Evolutionary conservation across 2,113 vertebrate genomes (phyloP).

Genomic region (Chloropsis cyanopogon): DNA sequence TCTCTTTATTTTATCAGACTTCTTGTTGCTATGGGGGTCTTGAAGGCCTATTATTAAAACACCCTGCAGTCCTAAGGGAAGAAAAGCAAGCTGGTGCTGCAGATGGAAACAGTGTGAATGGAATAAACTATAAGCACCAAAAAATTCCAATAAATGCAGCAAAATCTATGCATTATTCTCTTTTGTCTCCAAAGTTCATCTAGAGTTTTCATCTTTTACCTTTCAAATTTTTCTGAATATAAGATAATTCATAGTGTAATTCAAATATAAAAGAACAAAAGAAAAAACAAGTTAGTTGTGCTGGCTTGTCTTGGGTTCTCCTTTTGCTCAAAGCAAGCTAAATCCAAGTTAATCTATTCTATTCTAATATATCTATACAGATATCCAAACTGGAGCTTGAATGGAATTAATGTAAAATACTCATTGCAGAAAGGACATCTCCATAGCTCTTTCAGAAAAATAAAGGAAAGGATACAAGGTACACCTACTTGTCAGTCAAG

Average conservation of each 20-base stretch:
- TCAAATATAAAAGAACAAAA: neutral
- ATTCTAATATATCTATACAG: neutral
- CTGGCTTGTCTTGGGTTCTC: neutral
- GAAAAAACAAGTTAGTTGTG: neutral
- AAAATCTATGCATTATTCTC: neutral
- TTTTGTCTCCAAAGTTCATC: neutral
- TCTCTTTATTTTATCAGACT: constrained; percentile 55
- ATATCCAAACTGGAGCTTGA: neutral
- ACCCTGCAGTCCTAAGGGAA: constrained; percentile 64
- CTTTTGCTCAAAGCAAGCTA: neutral
- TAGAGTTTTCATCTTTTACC: neutral
- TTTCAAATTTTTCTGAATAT: neutral
- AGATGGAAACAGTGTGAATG: constrained; percentile 59
- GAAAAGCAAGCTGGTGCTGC: constrained; percentile 67
- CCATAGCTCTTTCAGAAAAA: neutral
- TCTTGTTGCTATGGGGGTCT: constrained; percentile 47
- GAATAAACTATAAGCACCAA: constrained; percentile 27
- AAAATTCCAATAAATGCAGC: neutral
- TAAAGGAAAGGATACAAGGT: neutral
- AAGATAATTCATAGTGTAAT: neutral
- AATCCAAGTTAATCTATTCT: neutral
- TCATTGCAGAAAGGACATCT: neutral
- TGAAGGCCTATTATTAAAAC: constrained; percentile 67
- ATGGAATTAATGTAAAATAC: neutral
- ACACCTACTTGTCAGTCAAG: neutral